Evolutionary conservation across 2,113 vertebrate species (phyloP).

Genomic region (Pterocles burchelli): DNA sequence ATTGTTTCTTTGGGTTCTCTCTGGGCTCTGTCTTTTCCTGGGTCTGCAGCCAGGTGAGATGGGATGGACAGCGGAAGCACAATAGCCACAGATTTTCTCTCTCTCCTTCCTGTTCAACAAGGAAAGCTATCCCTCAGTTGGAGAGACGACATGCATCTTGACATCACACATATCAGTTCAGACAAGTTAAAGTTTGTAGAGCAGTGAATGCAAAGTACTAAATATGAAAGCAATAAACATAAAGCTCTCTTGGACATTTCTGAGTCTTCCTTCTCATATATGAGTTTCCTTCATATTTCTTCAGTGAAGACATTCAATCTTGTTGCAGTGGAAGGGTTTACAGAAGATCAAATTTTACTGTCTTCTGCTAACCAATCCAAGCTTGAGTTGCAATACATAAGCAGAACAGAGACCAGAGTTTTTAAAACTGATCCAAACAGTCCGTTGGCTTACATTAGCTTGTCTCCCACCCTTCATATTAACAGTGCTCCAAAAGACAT

Average conservation of each 20-base stretch:
- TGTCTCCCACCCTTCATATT: not conserved
- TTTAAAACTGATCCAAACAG: not conserved
- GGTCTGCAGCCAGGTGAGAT: constrained; percentile 57
- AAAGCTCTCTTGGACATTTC: not conserved
- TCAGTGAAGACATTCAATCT: not conserved
- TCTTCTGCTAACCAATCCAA: not conserved
- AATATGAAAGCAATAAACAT: not conserved
- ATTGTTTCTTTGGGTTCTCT: constrained; percentile 60
- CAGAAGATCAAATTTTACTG: not conserved
- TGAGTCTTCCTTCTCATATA: not conserved
- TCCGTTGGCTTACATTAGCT: not conserved
- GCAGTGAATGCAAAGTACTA: not conserved
- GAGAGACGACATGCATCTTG: constrained; percentile 37
- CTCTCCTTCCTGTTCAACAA: constrained; percentile 78
- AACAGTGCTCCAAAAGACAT: not conserved
- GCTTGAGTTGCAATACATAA: not conserved
- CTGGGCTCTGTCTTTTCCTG: constrained; percentile 45
- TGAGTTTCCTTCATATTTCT: not conserved
- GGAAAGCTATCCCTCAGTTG: constrained; percentile 77
- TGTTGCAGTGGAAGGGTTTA: not conserved
- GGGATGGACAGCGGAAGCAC: constrained; percentile 62
- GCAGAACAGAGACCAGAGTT: not conserved
- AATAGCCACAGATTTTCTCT: constrained; percentile 64
- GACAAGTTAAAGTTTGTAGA: not conserved
- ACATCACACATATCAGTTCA: constrained; percentile 26